Evolutionary conservation across 2,888 invertebrate species (phyloP).

Genomic region (Dolomedes plantarius): DNA sequence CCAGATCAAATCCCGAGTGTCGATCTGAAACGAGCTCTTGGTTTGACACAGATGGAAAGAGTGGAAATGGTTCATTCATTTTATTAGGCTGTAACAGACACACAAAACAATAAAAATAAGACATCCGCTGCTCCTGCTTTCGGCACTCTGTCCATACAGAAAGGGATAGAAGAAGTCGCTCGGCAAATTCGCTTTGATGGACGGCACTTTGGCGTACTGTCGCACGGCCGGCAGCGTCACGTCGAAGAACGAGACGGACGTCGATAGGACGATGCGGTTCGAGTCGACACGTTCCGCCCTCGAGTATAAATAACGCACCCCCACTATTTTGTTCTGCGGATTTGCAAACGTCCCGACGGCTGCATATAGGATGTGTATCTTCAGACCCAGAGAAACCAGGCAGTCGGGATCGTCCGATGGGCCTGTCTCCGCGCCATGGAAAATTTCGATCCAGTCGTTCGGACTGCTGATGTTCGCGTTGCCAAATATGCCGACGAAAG

Average conservation of each 20-base stretch:
- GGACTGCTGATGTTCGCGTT: slow-evolving; percentile 50
- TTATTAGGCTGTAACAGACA: too few species aligned
- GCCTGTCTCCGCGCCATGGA: slow-evolving; percentile 22
- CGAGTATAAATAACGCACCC: slow-evolving; percentile 75
- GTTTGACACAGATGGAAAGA: too few species aligned
- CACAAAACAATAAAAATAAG: too few species aligned
- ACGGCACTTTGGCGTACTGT: slow-evolving; percentile 81
- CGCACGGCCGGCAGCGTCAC: slow-evolving; percentile 79
- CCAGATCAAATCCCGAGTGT: too few species aligned
- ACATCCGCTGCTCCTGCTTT: too few species aligned
- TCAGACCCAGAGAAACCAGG: slow-evolving; percentile 75
- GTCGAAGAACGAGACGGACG: slow-evolving; percentile 79
- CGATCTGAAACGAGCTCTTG: too few species aligned
- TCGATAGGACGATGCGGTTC: slow-evolving; percentile 76
- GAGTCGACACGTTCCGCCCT: slow-evolving; percentile 56
- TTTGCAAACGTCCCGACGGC: slow-evolving; percentile 78
- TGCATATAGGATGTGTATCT: slow-evolving; percentile 78
- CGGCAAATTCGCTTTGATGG: slow-evolving; percentile 83
- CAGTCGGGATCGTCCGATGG: slow-evolving; percentile 36
- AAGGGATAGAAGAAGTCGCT: slow-evolving; percentile 86
- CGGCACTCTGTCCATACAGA: slow-evolving; percentile 57
- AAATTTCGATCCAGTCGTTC: slow-evolving; percentile 64
- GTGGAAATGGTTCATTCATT: too few species aligned
- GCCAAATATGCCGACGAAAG: slow-evolving; percentile 62
- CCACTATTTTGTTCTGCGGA: slow-evolving; percentile 79